phyloP scores from a whole-genome alignment of 2,113 vertebrate genomes.

The Gracilinanus agilis region DNA sequence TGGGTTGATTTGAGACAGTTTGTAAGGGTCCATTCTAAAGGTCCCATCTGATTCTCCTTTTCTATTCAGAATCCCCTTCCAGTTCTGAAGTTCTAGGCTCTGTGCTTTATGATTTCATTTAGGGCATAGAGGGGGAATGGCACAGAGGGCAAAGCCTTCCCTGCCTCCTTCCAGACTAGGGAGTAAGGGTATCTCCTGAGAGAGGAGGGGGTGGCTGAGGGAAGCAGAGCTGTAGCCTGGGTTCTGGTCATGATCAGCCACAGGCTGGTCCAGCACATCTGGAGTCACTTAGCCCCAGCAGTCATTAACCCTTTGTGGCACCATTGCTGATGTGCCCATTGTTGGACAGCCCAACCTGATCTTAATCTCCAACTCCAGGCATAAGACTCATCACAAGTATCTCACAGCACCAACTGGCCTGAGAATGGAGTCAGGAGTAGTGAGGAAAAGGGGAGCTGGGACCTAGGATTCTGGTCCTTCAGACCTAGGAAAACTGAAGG shows the following conservation, averaged over 20 bases:
- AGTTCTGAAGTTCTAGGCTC: neutral
- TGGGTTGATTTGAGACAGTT: neutral
- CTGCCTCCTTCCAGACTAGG: neutral
- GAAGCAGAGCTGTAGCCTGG: neutral
- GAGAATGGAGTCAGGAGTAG: neutral
- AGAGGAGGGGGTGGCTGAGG: neutral
- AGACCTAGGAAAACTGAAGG: neutral
- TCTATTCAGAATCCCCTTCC: neutral
- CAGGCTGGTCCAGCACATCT: neutral
- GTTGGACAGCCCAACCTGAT: neutral
- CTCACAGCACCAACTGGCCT: neutral
- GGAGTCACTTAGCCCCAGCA: constrained; percentile 5
- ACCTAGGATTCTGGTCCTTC: neutral
- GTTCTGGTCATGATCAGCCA: neutral
- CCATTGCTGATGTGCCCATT: neutral
- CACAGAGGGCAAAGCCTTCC: neutral
- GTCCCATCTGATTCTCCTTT: neutral
- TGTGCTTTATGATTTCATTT: neutral
- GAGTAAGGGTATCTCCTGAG: neutral
- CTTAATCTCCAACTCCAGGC: neutral
- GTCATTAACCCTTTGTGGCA: neutral
- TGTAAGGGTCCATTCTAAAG: neutral
- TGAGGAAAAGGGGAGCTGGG: neutral
- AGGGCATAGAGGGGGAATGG: neutral
- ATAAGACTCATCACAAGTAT: neutral